Evolutionary conservation across 2,113 vertebrate genomes (phyloP).

Genomic region (Triplophysa siluroides): DNA sequence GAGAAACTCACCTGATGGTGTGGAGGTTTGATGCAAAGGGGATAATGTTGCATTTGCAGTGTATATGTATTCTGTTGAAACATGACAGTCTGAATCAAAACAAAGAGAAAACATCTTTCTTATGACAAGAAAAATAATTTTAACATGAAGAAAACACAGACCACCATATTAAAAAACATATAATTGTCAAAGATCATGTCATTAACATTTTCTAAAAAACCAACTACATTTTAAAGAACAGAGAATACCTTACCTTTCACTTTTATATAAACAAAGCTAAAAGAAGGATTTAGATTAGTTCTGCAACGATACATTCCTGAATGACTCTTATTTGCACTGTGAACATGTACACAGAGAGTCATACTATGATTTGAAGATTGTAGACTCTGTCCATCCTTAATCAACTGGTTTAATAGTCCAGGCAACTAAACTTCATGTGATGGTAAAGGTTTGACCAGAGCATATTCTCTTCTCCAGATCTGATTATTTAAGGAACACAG

Average conservation of each 20-base stretch:
- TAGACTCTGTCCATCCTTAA: not conserved
- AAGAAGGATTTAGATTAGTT: not conserved
- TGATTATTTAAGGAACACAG: not conserved
- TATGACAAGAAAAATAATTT: not conserved
- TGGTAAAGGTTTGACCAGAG: conserved; percentile 11
- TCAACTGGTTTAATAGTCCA: not conserved
- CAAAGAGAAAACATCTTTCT: not conserved
- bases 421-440: conserved; percentile 33
- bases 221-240: not conserved
- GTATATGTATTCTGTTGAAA: not conserved
- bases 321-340: not conserved
- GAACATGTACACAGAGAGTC: not conserved
- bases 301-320: conserved; percentile 28
- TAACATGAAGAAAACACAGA: no score
- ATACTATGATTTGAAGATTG: not conserved
- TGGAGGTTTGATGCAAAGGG: not conserved
- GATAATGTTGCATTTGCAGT: not conserved
- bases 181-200: no score
- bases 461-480: not conserved
- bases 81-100: conserved; percentile 20
- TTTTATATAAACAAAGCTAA: not conserved
- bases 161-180: no score
- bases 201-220: no score
- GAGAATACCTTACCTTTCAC: conserved; percentile 2
- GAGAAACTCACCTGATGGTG: conserved; percentile 4